Evolutionary conservation across 2,888 invertebrate genomes (phyloP), one percentile per base, ranked within the genome.

Genomic region (Cylloceria caligata): DNA sequence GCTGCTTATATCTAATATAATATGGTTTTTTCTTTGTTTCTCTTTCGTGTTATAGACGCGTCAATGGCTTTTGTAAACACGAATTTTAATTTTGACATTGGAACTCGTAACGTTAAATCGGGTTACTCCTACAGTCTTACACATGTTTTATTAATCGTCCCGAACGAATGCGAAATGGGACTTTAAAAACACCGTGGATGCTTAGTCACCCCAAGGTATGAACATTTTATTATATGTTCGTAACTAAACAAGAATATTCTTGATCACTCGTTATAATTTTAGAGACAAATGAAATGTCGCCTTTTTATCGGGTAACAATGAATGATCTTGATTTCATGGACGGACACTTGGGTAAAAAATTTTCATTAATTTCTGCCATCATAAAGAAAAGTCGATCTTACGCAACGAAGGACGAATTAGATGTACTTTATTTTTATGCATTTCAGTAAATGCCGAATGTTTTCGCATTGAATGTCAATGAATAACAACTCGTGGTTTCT

Each of bases 391-490:
- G 30, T 52, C 11, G n/a, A 11, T 57, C 11, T 21, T 24, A 9
- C 34, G 62, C 57, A 71, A 71, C 27, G 39, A 45, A 45, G 30
- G 24, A 57, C 24, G 69, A 72, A 52, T 65, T 67, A 49, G 52
- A 75, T 79, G 79, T 71, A 79, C 79, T 79, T 81, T 77, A 24
- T 27, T 36, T 55, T 30, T 68, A 60, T 79, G 78, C 71, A 49
- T 74, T 64, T 73, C 74, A 69, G 65, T 75, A 47, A 71, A 65
- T 55, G 47, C 55, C 36, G 30, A 83, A 76, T 69, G 64, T 55
- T 80, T 62, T 68, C 47, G 67, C 71, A 75, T 27, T 52, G 21
- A 64, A 9, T 52, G 16, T 55, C 67, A 39, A 52, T 60, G 39
- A 74, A 64, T 75, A 6, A n/a, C 34, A 62, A 30, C 36, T 24